These are phyloP conservation scores for Drosophila pachea DNA, from an alignment of 1,140 invertebrate species.

Conservation along the genomic window DNA sequence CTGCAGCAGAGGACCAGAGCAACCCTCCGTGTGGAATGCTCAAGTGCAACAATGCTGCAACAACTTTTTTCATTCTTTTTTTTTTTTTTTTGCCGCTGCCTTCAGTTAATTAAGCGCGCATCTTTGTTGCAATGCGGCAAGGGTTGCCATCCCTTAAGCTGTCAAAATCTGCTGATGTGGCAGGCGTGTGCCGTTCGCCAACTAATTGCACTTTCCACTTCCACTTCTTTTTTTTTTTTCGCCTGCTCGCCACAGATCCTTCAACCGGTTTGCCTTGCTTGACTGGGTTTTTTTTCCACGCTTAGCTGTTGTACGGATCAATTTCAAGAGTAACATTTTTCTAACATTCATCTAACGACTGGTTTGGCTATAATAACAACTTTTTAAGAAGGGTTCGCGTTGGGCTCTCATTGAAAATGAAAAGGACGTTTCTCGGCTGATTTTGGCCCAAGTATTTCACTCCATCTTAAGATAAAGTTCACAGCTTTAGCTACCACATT, in stretches of 20 bases:
- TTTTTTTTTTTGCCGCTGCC: slow-evolving; percentile 14
- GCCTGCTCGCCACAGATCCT: neutral
- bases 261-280: slow-evolving; percentile 39
- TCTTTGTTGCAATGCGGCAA: slow-evolving; percentile 66
- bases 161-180: slow-evolving; percentile 64
- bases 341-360: no score
- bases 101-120: slow-evolving; percentile 68
- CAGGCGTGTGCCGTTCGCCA: slow-evolving; percentile 61
- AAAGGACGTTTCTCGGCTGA: no score
- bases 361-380: no score
- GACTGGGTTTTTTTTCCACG: neutral
- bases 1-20: slow-evolving; percentile 48
- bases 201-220: slow-evolving; percentile 66
- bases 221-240: slow-evolving; percentile 1
- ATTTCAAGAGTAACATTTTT: no score
- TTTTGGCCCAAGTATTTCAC: no score
- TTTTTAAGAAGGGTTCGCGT: no score
- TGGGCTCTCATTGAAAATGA: no score
- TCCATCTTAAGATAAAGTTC: no score
- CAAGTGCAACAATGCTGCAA: slow-evolving; percentile 61
- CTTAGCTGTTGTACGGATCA: slow-evolving; percentile 8
- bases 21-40: slow-evolving; percentile 29
- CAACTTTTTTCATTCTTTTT: slow-evolving; percentile 6
- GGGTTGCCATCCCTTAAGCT: slow-evolving; percentile 63
- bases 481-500: no score